Base-by-base conservation (phyloP, 2,888 invertebrate species). In the Drosophila maculinotata region DNA sequence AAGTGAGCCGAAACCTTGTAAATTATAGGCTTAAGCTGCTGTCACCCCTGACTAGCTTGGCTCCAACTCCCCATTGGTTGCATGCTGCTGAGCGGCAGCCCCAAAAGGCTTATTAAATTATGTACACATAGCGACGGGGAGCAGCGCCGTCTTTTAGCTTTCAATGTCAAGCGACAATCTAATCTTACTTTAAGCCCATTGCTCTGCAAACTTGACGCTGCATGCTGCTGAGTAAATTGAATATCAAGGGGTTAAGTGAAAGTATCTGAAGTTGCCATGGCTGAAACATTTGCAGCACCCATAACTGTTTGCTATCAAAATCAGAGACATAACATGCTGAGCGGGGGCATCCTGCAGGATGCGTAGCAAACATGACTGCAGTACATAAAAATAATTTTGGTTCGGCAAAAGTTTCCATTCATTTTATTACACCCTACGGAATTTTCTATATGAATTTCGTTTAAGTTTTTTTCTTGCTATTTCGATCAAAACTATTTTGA, bases 11-110 rank as follows among this genome's bases (percentile, higher is more conserved):
- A 79, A 81, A 66, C 83, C 83, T 80, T 88, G 87, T 83, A 83
- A 88, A 83, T 86, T 83, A 80, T 80, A 75, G 87, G 84, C 88
- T 83, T 83, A 88, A 80, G 70, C 69, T 71, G 54, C 57, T 36
- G 57, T 45, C 52, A 44, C 45, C 28, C 23, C 30, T 35, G 48
- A 4, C n/a, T 23, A 17, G 20, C 20, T 20, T 4, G 23, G 41
- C 28, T 51, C 35, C 45, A 53, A 36, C 52, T 25, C 12, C 17
- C 31, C 52, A 28, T 35, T 70, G 79, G 85, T 67, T 87, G 51
- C 52, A 81, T 56, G 84, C 63, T 57, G 66, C 59, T 75, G 56
- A 54, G 45, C 39, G 12, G 8, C 12, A 38, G 63, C 12, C 48
- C 59, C 59, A 14, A 48, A 52, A 38, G 71, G 76, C 77, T 83